Percentiles rank a stretch among this genome's conserved stretches.
phyloP scores from a whole-genome alignment of 1,140 invertebrate species.

The Antheraea mylitta region DNA sequence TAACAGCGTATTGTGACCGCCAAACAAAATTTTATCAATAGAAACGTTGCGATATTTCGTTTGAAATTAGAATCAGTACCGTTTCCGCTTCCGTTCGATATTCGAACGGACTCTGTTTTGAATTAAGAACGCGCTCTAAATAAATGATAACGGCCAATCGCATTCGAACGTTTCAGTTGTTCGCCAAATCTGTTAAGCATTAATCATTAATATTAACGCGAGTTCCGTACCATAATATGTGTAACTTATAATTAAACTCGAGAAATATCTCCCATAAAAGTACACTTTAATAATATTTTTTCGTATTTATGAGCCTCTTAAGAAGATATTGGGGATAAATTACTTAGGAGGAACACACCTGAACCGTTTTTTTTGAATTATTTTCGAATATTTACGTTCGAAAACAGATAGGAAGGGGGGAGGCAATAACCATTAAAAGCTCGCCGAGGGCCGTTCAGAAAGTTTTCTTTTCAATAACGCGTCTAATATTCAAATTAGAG shows the following conservation, averaged over 20 bases:
- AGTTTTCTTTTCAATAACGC: conserved; percentile 78
- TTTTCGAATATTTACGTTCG: conserved; percentile 33
- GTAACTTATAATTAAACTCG: too few species aligned
- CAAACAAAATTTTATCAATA: conserved; percentile 73
- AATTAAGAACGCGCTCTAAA: conserved; percentile 70
- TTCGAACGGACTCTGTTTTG: conserved; percentile 53
- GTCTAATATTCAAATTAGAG: conserved; percentile 77
- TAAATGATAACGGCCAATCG: conserved; percentile 38
- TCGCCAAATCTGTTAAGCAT: not conserved
- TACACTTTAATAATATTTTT: not conserved
- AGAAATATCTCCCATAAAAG: too few species aligned
- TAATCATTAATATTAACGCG: not conserved
- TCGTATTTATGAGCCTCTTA: not conserved
- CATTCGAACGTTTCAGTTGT: not conserved
- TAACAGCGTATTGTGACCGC: conserved; percentile 44
- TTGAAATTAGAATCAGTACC: conserved; percentile 76
- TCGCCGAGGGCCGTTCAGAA: conserved; percentile 61
- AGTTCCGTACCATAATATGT: not conserved
- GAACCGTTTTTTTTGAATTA: conserved; percentile 42
- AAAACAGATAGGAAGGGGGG: conserved; percentile 62
- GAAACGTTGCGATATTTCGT: conserved; percentile 69
- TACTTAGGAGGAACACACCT: conserved; percentile 34
- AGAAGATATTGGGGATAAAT: not conserved
- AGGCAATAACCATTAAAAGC: conserved; percentile 75
- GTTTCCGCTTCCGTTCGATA: conserved; percentile 77